phyloP scores from a whole-genome alignment of 2,113 vertebrate genomes.

The Burhinus bistriatus region DNA sequence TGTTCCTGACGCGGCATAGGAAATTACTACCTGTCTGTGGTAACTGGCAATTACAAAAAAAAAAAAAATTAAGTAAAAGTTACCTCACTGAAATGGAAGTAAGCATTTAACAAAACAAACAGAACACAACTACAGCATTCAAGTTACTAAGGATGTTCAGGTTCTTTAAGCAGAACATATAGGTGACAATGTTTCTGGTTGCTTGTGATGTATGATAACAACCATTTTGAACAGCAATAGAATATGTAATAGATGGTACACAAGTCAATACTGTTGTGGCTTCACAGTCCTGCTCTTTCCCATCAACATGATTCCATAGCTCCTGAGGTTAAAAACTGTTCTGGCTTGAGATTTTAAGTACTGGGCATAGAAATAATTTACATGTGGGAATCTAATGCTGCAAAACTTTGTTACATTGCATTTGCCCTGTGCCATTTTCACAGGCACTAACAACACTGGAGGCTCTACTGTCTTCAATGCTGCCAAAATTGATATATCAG shows the following conservation, averaged over 20 bases:
- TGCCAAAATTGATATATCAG: conserved; percentile 18
- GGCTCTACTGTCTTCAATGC: neutral
- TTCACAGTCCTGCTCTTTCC: neutral
- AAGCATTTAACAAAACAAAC: neutral
- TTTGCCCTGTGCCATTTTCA: conserved; percentile 10
- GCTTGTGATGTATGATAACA: neutral
- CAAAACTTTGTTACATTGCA: neutral
- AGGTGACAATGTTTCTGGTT: neutral
- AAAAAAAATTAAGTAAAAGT: neutral
- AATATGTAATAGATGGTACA: neutral
- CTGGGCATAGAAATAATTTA: neutral
- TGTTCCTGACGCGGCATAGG: conserved; percentile 3
- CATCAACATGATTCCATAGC: neutral
- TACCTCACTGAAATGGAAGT: neutral
- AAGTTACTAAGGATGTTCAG: neutral
- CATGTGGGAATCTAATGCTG: neutral
- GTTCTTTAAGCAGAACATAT: neutral
- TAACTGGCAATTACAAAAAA: conserved; percentile 20
- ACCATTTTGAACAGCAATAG: neutral
- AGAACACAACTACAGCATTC: neutral
- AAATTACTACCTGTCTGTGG: conserved; percentile 18
- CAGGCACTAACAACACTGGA: neutral
- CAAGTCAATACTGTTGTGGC: neutral
- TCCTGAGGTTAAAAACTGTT: neutral
- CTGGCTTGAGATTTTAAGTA: neutral